Evolutionary conservation across 2,797 vertebrate species (phyloP).

Genomic region (Dallia pectoralis): DNA sequence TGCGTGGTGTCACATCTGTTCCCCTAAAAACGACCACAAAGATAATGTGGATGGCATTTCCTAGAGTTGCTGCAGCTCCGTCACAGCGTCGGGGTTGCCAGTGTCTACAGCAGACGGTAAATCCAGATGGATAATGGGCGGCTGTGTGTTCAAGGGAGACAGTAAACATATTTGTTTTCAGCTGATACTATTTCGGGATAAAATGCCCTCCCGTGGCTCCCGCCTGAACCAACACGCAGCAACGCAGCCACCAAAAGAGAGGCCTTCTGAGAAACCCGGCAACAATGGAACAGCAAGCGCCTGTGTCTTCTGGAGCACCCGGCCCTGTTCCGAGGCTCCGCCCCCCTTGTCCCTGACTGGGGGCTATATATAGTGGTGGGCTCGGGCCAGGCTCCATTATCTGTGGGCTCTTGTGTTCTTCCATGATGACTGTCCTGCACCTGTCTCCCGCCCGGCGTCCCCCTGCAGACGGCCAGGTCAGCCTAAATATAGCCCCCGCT

Average conservation of each 20-base stretch:
- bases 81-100: constrained; percentile 7
- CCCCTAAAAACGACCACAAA: not conserved
- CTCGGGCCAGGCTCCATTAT: constrained; percentile 65
- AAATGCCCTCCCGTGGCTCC: not conserved
- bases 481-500: constrained; percentile 67
- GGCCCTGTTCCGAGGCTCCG: not conserved
- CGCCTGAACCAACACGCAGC: not conserved
- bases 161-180: constrained; percentile 7
- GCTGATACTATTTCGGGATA: not conserved
- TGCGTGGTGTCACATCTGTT: constrained; percentile 47
- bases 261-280: not conserved
- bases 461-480: constrained; percentile 67
- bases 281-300: not conserved
- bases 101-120: not conserved
- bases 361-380: constrained; percentile 66
- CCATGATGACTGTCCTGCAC: constrained; percentile 73
- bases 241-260: not conserved
- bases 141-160: not conserved
- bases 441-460: constrained; percentile 67
- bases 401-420: constrained; percentile 66
- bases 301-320: not conserved
- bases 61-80: constrained; percentile 40
- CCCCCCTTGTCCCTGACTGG: constrained; percentile 23
- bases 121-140: not conserved
- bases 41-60: not conserved